phyloP scores from a whole-genome alignment of 2,113 vertebrate genomes.

The Neoarius graeffei region DNA sequence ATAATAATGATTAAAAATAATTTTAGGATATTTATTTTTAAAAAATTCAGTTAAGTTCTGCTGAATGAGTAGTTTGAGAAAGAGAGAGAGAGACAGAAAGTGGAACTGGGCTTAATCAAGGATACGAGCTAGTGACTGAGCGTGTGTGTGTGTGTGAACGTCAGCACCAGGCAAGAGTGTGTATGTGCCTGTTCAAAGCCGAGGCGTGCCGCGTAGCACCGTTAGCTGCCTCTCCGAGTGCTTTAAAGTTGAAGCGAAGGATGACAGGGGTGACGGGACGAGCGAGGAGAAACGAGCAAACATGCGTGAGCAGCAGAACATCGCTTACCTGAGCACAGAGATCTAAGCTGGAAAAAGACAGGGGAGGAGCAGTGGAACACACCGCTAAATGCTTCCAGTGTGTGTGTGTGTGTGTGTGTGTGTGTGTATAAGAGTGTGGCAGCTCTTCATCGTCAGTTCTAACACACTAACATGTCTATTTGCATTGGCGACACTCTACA shows the following conservation, averaged over 20 bases:
- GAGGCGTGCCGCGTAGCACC: conserved; percentile 35
- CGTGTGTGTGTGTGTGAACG: not conserved
- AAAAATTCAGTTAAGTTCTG: not conserved
- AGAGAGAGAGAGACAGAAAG: conserved; percentile 9
- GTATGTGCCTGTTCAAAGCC: conserved; percentile 45
- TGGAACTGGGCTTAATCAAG: conserved; percentile 18
- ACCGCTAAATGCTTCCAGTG: conserved; percentile 16
- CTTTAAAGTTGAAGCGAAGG: conserved; percentile 51
- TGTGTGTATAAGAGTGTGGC: conserved; percentile 20
- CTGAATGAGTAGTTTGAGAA: conserved; percentile 29
- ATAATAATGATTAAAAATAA: not conserved
- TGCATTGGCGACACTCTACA: not conserved
- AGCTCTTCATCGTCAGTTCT: not conserved
- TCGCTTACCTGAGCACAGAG: conserved; percentile 44
- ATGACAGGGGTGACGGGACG: conserved; percentile 49
- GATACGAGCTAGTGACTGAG: conserved; percentile 4
- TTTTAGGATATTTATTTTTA: not conserved
- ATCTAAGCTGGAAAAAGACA: conserved; percentile 44
- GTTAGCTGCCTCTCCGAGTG: conserved; percentile 45
- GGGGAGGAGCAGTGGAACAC: conserved; percentile 26
- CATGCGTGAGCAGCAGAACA: conserved; percentile 41
- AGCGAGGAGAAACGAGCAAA: conserved; percentile 41
- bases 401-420: conserved; percentile 13
- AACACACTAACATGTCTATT: not conserved
- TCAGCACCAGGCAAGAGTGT: not conserved